Evolutionary conservation across 2,113 vertebrate genomes (phyloP).

Genomic region (Hemichromis elongatus): DNA sequence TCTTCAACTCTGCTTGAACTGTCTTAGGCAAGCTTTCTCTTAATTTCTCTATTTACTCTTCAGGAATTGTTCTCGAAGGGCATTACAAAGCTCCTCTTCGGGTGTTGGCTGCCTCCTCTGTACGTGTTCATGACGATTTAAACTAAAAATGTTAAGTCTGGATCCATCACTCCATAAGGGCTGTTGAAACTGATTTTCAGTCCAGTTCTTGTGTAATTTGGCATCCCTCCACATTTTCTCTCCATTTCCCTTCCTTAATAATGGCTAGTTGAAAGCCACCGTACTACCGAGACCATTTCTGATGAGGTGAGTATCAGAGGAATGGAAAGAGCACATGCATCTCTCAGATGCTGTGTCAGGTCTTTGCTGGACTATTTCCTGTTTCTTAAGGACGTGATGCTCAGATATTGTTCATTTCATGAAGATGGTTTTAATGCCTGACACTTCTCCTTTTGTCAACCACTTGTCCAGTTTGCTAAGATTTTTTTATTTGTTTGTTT

Average conservation of each 20-base stretch:
- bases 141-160: not conserved
- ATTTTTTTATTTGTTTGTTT: not conserved
- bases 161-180: not conserved
- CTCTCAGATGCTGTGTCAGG: not conserved
- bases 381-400: not conserved
- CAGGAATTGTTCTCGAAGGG: not conserved
- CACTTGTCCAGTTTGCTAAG: not conserved
- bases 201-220: not conserved
- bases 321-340: not conserved
- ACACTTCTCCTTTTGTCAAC: not conserved
- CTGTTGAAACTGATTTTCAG: not conserved
- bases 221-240: not conserved
- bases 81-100: not conserved
- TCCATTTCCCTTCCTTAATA: not conserved
- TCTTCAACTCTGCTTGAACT: not conserved
- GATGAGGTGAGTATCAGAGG: not conserved
- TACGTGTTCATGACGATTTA: not conserved
- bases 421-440: not conserved
- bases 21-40: fast-evolving
- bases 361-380: not conserved
- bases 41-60: not conserved
- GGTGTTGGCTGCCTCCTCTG: not conserved
- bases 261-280: not conserved
- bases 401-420: not conserved
- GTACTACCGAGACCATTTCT: not conserved